Percentiles rank a stretch among this genome's conserved stretches.
Evolutionary conservation across 2,797 vertebrate genomes (phyloP).

Genomic region (Limnodromus scolopaceus): DNA sequence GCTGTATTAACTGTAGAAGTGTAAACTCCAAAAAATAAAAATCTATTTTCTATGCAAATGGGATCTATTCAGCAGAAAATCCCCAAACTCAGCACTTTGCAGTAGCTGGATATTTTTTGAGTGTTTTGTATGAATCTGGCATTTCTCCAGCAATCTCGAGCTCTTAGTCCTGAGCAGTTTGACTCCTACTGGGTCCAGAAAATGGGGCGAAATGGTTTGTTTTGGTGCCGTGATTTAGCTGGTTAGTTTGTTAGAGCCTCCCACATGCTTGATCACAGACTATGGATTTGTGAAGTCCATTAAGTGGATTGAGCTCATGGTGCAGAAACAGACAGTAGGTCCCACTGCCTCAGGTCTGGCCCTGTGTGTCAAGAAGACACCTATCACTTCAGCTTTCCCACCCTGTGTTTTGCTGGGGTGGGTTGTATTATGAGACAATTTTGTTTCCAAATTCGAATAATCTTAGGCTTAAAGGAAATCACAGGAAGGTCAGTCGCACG

Average conservation of each 20-base stretch:
- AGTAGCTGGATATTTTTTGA: background rate
- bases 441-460: background rate
- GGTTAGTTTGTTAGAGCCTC: background rate
- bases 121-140: background rate
- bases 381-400: background rate
- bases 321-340: background rate
- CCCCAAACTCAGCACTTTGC: background rate
- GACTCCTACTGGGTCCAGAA: background rate
- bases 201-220: background rate
- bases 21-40: background rate
- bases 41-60: background rate
- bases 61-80: background rate
- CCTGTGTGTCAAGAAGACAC: background rate
- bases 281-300: background rate
- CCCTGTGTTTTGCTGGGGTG: background rate
- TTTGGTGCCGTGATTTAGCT: background rate
- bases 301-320: background rate
- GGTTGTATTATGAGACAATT: background rate
- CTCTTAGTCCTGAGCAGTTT: background rate
- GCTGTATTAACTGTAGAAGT: background rate
- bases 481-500: background rate
- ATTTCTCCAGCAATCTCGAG: accelerated
- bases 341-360: background rate
- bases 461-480: background rate
- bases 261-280: background rate